A percentile compares a stretch with the other conserved stretches of the same genome.
Conservation (phyloP, 2,888 invertebrate species). For the Agrochola macilenta region DNA sequence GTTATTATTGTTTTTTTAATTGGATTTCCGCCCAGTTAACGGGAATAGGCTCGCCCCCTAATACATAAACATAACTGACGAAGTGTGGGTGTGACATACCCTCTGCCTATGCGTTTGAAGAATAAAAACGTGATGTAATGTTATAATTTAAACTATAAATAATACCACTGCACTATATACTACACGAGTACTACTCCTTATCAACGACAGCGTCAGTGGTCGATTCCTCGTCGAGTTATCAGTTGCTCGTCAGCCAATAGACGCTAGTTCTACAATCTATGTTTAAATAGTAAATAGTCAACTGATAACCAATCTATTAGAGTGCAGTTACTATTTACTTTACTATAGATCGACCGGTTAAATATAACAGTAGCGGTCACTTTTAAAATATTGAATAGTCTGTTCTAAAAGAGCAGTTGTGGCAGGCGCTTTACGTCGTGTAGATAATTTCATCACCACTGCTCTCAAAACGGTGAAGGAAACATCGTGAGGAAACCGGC, state of each 20-base stretch:
- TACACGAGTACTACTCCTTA: slow-evolving; percentile 1
- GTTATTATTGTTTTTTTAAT: too few species aligned
- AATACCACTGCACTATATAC: not conserved
- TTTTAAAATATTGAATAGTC: not conserved
- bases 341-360: not conserved
- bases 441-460: too few species aligned
- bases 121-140: not conserved
- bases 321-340: slow-evolving; percentile 20
- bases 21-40: too few species aligned
- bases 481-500: too few species aligned
- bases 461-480: too few species aligned
- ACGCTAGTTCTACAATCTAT: slow-evolving; percentile 23
- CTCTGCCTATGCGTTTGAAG: not conserved
- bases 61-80: not conserved
- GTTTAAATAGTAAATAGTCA: slow-evolving; percentile 52
- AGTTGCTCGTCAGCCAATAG: slow-evolving; percentile 17
- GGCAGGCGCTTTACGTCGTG: too few species aligned
- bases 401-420: not conserved
- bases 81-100: not conserved
- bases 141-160: not conserved
- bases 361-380: too few species aligned
- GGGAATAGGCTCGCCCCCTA: not conserved
- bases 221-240: slow-evolving; percentile 19
- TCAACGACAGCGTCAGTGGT: slow-evolving; percentile 34
- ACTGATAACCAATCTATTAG: slow-evolving; percentile 42